Conservation (phyloP, 2,113 vertebrate genomes). For the Panurus biarmicus region DNA sequence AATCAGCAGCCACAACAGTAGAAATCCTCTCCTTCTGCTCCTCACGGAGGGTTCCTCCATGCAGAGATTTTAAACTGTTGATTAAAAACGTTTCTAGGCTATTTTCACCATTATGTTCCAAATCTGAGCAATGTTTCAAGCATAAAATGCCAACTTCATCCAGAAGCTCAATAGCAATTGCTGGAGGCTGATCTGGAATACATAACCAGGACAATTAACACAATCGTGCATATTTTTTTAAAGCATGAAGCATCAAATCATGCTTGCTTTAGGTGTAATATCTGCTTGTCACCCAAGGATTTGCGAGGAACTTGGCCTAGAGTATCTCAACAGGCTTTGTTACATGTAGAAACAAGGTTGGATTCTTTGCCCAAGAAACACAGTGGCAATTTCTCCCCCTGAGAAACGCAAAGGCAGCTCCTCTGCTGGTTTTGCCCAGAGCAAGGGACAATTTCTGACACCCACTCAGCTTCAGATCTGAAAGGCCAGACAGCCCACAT, state of each 20-base stretch:
- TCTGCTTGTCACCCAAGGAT: not conserved
- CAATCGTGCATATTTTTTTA: not conserved
- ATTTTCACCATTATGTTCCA: conserved; percentile 33
- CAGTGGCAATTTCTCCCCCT: not conserved
- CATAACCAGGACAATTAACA: conserved; percentile 40
- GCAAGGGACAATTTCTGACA: not conserved
- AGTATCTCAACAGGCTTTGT: not conserved
- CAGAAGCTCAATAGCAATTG: conserved; percentile 58
- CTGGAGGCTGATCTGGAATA: conserved; percentile 54
- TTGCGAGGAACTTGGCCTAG: not conserved
- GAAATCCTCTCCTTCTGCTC: not conserved
- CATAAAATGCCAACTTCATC: conserved; percentile 38
- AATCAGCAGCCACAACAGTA: not conserved
- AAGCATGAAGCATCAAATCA: not conserved
- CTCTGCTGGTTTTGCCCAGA: not conserved
- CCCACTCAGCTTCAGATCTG: not conserved
- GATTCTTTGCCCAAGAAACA: not conserved
- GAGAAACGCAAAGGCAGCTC: not conserved
- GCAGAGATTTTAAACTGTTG: not conserved
- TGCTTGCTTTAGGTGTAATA: not conserved
- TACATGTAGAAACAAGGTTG: not conserved
- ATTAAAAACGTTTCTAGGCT: conserved; percentile 3
- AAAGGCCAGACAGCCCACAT: not conserved
- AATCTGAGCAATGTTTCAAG: conserved; percentile 32
- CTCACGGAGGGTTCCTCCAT: not conserved